phyloP scores from a whole-genome alignment of 1,140 invertebrate genomes.

The Mylabris phalerata region DNA sequence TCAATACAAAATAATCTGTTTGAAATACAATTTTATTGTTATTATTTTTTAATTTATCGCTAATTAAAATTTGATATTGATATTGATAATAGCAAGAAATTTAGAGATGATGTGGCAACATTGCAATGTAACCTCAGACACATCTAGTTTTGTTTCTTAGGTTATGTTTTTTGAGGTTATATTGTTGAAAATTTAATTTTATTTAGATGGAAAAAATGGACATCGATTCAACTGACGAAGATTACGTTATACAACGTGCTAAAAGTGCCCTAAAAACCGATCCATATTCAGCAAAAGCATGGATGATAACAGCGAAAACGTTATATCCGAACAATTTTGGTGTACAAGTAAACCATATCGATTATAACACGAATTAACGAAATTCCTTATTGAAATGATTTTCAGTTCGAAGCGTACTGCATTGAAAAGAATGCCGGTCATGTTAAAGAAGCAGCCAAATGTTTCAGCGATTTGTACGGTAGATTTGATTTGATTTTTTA shows the following conservation, averaged over 20 bases:
- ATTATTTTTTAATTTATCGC: too few species aligned
- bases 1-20: too few species aligned
- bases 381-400: slow-evolving; percentile 7
- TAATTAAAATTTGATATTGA: too few species aligned
- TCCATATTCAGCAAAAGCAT: slow-evolving; percentile 75
- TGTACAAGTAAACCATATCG: slow-evolving; percentile 56
- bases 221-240: slow-evolving; percentile 53
- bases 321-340: slow-evolving; percentile 78
- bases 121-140: too few species aligned
- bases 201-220: slow-evolving; percentile 10
- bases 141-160: too few species aligned
- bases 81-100: too few species aligned
- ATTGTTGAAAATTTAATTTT: too few species aligned
- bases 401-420: slow-evolving; percentile 70
- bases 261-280: slow-evolving; percentile 63
- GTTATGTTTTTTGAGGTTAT: too few species aligned
- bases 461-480: slow-evolving; percentile 58
- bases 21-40: too few species aligned
- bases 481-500: slow-evolving; percentile 17
- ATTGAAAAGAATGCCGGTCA: slow-evolving; percentile 74
- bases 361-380: not conserved
- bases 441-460: slow-evolving; percentile 74
- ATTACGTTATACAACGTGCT: slow-evolving; percentile 70
- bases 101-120: too few species aligned
- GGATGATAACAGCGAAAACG: slow-evolving; percentile 85